Conservation (phyloP, 2,888 invertebrate species). For the Synanthedon vespiformis region DNA sequence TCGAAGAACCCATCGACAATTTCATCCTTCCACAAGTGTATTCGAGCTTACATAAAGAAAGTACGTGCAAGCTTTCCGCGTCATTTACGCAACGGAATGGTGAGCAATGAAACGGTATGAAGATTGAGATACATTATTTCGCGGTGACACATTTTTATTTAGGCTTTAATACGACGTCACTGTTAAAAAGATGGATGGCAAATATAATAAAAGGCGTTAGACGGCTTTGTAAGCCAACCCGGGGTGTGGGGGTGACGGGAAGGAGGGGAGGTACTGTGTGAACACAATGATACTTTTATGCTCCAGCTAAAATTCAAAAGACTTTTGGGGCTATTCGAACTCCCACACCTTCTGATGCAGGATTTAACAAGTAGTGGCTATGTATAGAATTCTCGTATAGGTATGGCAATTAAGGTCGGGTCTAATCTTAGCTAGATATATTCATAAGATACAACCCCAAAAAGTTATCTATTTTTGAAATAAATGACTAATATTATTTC, state of each 20-base stretch:
- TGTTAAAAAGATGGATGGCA: constrained; percentile 33
- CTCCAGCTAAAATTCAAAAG: constrained; percentile 16
- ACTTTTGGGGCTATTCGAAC: constrained; percentile 12
- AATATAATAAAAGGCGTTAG: constrained; percentile 33
- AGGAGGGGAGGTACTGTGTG: neutral
- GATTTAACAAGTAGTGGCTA: neutral
- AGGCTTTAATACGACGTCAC: constrained; percentile 33
- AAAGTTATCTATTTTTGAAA: too few relatives aligned
- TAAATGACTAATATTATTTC: too few relatives aligned
- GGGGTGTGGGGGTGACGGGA: constrained; percentile 3
- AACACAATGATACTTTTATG: constrained; percentile 21
- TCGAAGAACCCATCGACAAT: too few relatives aligned
- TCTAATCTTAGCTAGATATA: too few relatives aligned
- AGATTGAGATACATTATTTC: constrained; percentile 20
- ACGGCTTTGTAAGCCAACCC: constrained; percentile 22
- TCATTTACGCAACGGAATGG: neutral
- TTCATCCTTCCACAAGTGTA: too few relatives aligned
- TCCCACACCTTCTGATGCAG: neutral
- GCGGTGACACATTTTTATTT: constrained; percentile 31
- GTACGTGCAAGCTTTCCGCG: neutral
- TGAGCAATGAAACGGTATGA: neutral
- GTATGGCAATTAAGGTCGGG: too few relatives aligned
- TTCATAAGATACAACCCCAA: too few relatives aligned
- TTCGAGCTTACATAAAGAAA: too few relatives aligned
- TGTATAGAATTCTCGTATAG: too few relatives aligned